phyloP scores from a whole-genome alignment of 1,140 invertebrate genomes.

The Centruroides vittatus region DNA sequence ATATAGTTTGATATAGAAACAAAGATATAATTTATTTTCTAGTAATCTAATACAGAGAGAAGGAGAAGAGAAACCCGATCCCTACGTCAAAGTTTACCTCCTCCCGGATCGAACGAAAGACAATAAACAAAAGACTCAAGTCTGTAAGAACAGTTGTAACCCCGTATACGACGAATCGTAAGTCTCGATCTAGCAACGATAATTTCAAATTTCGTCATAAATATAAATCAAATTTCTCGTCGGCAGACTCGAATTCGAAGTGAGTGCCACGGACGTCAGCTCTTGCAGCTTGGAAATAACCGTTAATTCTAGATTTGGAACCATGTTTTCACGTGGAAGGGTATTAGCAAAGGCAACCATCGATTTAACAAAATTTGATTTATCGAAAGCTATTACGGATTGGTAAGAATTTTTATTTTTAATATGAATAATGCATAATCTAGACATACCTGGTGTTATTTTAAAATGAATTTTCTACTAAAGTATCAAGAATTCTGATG shows the following conservation, averaged over 20 bases:
- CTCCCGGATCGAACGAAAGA: conserved; percentile 73
- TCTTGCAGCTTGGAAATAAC: conserved; percentile 10
- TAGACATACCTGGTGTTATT: too few species aligned
- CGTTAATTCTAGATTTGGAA: conserved; percentile 9
- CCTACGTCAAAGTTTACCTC: conserved; percentile 85
- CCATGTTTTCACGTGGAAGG: conserved; percentile 13
- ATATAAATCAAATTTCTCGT: not conserved
- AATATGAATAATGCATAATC: not conserved
- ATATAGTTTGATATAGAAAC: too few species aligned
- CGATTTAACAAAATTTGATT: conserved; percentile 12
- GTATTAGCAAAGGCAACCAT: conserved; percentile 9
- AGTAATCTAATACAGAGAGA: not conserved
- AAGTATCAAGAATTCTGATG: too few species aligned
- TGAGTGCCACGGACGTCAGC: conserved; percentile 11
- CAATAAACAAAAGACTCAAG: conserved; percentile 75
- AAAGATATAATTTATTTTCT: too few species aligned
- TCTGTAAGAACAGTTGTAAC: conserved; percentile 65
- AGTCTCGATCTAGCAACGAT: conserved; percentile 1
- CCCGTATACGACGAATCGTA: conserved; percentile 78
- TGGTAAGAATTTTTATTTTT: conserved; percentile 4
- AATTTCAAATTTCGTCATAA: not conserved
- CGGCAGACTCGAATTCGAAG: conserved; percentile 14
- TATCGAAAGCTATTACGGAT: conserved; percentile 14
- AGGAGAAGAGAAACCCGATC: conserved; percentile 70
- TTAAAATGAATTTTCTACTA: too few species aligned